Base-by-base conservation (phyloP, 2,888 invertebrate genomes). In the Serrognathus titanus region DNA sequence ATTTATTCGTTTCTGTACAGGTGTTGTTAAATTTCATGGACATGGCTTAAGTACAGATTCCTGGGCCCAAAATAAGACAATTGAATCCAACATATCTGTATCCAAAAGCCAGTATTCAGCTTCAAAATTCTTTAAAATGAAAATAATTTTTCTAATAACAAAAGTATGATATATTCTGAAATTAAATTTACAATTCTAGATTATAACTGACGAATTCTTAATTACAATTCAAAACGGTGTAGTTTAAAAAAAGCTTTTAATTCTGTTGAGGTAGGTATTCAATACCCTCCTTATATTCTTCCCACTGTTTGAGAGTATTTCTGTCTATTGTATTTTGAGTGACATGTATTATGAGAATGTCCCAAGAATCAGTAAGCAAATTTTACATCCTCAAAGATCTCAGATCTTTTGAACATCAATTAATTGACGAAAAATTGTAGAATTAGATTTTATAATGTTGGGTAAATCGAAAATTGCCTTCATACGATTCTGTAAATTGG, bases 401-500 rank as follows among this genome's bases (percentile, higher is more conserved):
- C 11, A 48, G 11, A 37, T 51, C 31, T 50, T 46, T 53, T 10
- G 48, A 12, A 11, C 16, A 13, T 55, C 55, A 7, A 41, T 20
- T 45, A 41, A 37, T n/a, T 13, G 38, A 11, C 51, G 37, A 12
- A 55, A 12, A 24, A 16, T 24, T 11, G 37, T 10, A 3, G 50
- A 10, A 9, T 50, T 51, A 36, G 51, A 37, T 43, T 51, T 53
- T 10, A 5, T 35, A 7, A 55, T 10, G 4, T 12, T 8, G 11
- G 9, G 20, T 16, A 55, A 11, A 24, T 31, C 10, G 57, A 64
- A 64, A 10, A 59, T 12, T 5, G 54, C 52, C 24, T 59, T 51
- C 10, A 61, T 41, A 52, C 57, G 59, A 52, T 53, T 57, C 3
- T 52, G 56, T 3, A 63, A 59, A 40, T 36, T 53, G 40, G 20